Percentiles rank a stretch among this genome's conserved stretches.
These are phyloP conservation scores for fruit fly (Drosophila melanogaster) DNA, from an alignment of 1,140 invertebrate species.

Conservation along the genomic window Release_6_plus_ISO1_MT NT_033777.3:29354001-29354500, in stretches of 20 bases:
- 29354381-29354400: not conserved
- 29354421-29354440: constrained; percentile 7
- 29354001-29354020: constrained; percentile 35
- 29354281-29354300: no score
- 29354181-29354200: constrained; percentile 42
- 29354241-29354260: not conserved
- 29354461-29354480: constrained; percentile 39
- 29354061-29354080: constrained; percentile 42
- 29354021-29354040: constrained; percentile 44
- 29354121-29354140: constrained; percentile 66
- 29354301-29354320: not conserved
- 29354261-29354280: not conserved
- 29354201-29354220: constrained; percentile 26
- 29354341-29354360: no score
- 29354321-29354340: no score
- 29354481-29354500: constrained; percentile 57
- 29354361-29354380: not conserved
- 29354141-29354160: constrained; percentile 46
- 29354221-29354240: not conserved
- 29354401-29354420: not conserved
- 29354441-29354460: constrained; percentile 29
- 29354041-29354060: constrained; percentile 38
- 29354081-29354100: constrained; percentile 54
- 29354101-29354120: constrained; percentile 69
- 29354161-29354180: constrained; percentile 42